Evolutionary conservation across 1,140 invertebrate species (phyloP), one percentile per base, ranked within the genome.

Genomic region (Centruroides vittatus): DNA sequence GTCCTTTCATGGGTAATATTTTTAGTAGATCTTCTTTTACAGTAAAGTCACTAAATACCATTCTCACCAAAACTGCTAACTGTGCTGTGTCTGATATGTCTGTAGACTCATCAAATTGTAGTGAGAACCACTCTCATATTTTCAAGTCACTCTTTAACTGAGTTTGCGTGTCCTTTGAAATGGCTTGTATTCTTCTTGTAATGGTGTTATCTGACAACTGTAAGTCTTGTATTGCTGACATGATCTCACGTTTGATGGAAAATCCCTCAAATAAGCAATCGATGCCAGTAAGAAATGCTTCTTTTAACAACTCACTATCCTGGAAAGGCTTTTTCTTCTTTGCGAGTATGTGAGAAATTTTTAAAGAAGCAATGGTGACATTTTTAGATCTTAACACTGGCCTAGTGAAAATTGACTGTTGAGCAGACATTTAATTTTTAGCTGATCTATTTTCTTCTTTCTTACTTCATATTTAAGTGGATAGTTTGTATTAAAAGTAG

Each of bases 301-400:
- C 13, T 57, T 61, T 61, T 51, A 61, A 46, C 5, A 61, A 57
- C n/a, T 61, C 55, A 57, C 60, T 55, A 36, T 61, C n/a, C 54
- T 46, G 41, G 55, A 23, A 61, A 61, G 10, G 55, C 4, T 34
- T 61, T 61, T 61, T 57, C 47, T 36, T 61, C 47, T 36, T 35
- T 53, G 52, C 34, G 8, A 54, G 34, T 3, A 35, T 34, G 35
- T 35, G 52, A 54, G 34, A 54, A 54, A 54, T 54, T 54, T 54
- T 54, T 13, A 54, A 13, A 23, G 52, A 54, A 54, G 52, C 52
- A 10, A 54, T 54, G 23, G 13, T 54, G 52, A 23, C 3, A 54
- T 54, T 54, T 54, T 54, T 54, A 54, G 23, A 34, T 54, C 7
- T 41, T 4, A 4, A 4, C 7, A 23, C 34, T 34, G 8, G 34